Conservation (phyloP, 1,140 invertebrate species). For the Drosophila paulistorum region DNA sequence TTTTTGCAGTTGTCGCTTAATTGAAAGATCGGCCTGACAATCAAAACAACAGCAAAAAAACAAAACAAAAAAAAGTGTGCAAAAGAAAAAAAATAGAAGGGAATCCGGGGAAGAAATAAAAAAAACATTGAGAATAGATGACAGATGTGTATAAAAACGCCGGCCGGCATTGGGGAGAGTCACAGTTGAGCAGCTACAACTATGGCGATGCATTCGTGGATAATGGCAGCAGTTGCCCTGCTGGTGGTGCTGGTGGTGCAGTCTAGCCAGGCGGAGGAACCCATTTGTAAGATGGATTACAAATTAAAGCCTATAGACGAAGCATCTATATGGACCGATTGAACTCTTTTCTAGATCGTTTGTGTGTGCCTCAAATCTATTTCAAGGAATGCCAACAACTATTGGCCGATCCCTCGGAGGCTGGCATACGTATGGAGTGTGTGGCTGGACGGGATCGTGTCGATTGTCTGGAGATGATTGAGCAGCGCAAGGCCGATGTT, state of each 20-base stretch:
- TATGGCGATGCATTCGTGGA: conserved; percentile 39
- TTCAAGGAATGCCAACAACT: conserved; percentile 87
- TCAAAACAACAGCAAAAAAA: conserved; percentile 36
- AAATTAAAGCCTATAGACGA: conserved; percentile 45
- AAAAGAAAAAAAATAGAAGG: conserved; percentile 20
- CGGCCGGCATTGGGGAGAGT: conserved; percentile 50
- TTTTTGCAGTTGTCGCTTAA: conserved; percentile 82
- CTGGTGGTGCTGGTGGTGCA: conserved; percentile 37
- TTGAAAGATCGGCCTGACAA: conserved; percentile 51
- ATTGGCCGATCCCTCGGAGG: conserved; percentile 86
- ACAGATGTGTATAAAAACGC: conserved; percentile 57
- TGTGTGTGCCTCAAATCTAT: conserved; percentile 88
- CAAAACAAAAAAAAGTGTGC: background rate
- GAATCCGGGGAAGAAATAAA: background rate
- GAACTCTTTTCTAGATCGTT: conserved; percentile 84
- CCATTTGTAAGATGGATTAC: conserved; percentile 53
- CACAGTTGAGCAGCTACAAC: conserved; percentile 58
- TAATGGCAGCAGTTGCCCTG: conserved; percentile 17
- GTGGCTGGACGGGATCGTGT: conserved; percentile 88
- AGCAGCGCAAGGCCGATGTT: conserved; percentile 90
- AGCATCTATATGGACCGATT: too few species aligned
- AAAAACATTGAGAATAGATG: background rate
- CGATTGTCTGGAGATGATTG: conserved; percentile 90
- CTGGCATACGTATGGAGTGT: conserved; percentile 86
- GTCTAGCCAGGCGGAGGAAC: conserved; percentile 46